Base-by-base conservation (phyloP, 2,797 vertebrate species). In the Sandelia bainsii region DNA sequence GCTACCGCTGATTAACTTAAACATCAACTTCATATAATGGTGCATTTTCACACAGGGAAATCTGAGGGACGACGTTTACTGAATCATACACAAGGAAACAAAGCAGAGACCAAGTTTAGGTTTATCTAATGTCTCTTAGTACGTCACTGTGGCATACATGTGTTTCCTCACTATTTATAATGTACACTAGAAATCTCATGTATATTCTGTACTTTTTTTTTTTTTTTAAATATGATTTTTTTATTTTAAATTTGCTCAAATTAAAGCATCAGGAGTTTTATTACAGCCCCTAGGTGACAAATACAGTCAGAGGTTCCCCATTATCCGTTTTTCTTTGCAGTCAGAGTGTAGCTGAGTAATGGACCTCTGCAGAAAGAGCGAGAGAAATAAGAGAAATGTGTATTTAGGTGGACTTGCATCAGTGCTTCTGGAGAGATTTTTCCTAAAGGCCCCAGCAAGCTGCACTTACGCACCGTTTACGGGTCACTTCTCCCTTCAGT, bases 401-500 rank as follows among this genome's bases (percentile, higher is more conserved):
- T 62, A n/a, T 86, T 81, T 87, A 77, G 77, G 57, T 62, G 63
- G 86, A 75, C 68, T 81, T 85, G 77, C 83, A 69, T 85, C 79
- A 77, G 72, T 84, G 82, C 82, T 86, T 82, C 71, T 78, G 73
- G 73, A 81, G 72, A 84, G 70, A 79, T 77, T 75, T 68, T 49
- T 84, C 61, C 78, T 80, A 80, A 89, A 83, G 81, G 87, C 62
- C 83, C 72, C 34, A 40, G 79, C 64, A 46, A 87, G 87, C 85
- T 89, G 89, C 83, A 90, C 86, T 90, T 89, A 77, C 78, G 79
- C 74, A 69, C 40, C 14, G 78, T 91, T 93, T 93, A 90, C 78
- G 87, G 93, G 93, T 94, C 93, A 93, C 81, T 91, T 85, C 79
- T 79, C 90, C 83, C 80, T 87, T 90, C 87, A 89, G 84, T 46